A percentile compares a stretch with the other conserved stretches of the same genome.
Conservation (phyloP, 2,797 vertebrate genomes). For the Balearica regulorum region DNA sequence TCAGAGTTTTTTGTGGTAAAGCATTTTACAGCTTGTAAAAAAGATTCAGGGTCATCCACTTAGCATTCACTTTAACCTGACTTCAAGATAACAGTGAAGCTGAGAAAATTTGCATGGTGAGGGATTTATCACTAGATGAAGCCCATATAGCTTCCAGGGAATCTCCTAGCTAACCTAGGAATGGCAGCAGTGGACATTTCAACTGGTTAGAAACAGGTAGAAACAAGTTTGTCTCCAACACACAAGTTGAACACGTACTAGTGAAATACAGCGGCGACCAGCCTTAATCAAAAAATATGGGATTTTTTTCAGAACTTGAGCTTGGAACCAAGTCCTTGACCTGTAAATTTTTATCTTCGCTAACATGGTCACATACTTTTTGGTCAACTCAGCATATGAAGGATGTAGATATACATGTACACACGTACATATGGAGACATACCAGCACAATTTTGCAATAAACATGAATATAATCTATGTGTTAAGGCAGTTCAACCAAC, state of each 20-base stretch:
- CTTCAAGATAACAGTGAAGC: not conserved
- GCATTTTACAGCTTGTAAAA: not conserved
- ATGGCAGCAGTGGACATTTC: not conserved
- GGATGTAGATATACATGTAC: not conserved
- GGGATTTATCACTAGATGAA: not conserved
- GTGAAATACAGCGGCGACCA: not conserved
- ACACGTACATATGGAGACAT: not conserved
- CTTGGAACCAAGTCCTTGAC: not conserved
- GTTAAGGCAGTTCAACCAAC: not conserved
- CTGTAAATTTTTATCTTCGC: not conserved
- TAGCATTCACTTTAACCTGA: not conserved
- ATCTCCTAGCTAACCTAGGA: not conserved
- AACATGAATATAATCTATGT: not conserved
- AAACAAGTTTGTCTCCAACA: not conserved
- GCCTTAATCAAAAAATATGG: not conserved
- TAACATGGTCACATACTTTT: not conserved
- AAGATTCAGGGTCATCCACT: not conserved
- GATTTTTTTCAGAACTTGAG: not conserved
- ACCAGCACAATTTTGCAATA: not conserved
- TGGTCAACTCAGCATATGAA: not conserved
- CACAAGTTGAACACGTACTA: not conserved
- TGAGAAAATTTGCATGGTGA: not conserved
- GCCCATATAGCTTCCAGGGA: not conserved
- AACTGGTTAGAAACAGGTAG: not conserved
- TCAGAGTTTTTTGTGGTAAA: not conserved